Conservation (phyloP, 2,113 vertebrate species). For the Opisthocomus hoazin region DNA sequence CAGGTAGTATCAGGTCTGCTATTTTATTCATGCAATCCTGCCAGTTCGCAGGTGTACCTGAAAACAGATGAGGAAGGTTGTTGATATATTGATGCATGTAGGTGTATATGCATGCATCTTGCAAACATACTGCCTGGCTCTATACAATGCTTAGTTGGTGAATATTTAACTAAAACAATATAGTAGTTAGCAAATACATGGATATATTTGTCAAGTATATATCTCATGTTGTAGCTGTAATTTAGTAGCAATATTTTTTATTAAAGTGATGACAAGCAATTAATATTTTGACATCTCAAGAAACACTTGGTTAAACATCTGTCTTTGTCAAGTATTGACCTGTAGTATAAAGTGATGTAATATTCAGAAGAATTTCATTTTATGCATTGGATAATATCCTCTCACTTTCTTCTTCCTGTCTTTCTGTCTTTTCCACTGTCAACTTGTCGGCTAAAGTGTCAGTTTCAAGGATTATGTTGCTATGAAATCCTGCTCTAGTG, state of each 20-base stretch:
- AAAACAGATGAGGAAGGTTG: neutral
- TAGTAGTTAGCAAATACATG: neutral
- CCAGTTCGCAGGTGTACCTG: neutral
- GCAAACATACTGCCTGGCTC: neutral
- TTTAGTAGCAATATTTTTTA: neutral
- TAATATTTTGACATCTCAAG: neutral
- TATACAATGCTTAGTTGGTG: neutral
- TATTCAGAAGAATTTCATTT: neutral
- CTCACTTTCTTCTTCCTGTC: neutral
- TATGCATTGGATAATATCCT: neutral
- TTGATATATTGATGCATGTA: fast-evolving
- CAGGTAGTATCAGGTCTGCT: no score
- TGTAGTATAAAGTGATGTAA: neutral
- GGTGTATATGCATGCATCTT: no score
- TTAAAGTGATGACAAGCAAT: neutral
- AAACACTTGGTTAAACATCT: neutral
- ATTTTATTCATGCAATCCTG: neutral
- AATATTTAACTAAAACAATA: neutral
- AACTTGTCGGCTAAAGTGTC: neutral
- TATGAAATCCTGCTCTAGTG: neutral
- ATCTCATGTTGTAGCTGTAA: neutral
- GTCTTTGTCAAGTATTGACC: neutral
- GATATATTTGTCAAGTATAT: neutral
- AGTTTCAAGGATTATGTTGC: neutral
- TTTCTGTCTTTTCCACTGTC: neutral